Evolutionary conservation across 1,140 invertebrate genomes (phyloP).

Genomic region (Heliothis virescens): DNA sequence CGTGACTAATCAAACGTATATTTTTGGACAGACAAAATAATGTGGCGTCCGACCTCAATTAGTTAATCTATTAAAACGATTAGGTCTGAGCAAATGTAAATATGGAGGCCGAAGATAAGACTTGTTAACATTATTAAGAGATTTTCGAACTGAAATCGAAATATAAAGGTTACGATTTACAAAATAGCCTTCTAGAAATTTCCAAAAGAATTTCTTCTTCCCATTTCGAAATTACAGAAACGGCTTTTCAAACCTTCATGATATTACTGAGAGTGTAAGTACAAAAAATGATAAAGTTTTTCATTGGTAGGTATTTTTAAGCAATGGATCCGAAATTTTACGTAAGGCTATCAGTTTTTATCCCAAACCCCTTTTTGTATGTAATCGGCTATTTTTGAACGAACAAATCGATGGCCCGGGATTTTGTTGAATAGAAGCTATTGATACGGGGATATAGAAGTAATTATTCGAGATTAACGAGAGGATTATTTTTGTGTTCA

Average conservation of each 20-base stretch:
- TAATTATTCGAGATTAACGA: conserved; percentile 16
- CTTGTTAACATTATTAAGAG: no score
- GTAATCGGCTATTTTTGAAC: conserved; percentile 7
- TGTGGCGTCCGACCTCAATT: no score
- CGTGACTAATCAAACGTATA: no score
- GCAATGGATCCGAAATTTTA: not conserved
- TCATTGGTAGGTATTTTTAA: not conserved
- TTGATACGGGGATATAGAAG: conserved; percentile 4
- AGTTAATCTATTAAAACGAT: no score
- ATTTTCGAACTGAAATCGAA: no score
- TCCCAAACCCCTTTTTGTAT: not conserved
- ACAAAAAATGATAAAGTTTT: not conserved
- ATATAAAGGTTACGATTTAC: no score
- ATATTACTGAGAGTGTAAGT: not conserved
- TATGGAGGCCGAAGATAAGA: no score
- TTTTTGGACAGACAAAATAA: no score
- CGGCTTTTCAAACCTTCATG: not conserved
- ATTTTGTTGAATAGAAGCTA: conserved; percentile 1
- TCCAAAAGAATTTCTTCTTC: no score
- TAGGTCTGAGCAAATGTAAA: no score
- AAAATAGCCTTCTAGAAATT: no score
- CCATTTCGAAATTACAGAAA: no score
- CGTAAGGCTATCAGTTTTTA: not conserved
- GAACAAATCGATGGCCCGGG: not conserved
- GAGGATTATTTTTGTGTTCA: conserved; percentile 1